Conservation (phyloP, 1,140 invertebrate species). For the Pollicipes pollicipes region DNA sequence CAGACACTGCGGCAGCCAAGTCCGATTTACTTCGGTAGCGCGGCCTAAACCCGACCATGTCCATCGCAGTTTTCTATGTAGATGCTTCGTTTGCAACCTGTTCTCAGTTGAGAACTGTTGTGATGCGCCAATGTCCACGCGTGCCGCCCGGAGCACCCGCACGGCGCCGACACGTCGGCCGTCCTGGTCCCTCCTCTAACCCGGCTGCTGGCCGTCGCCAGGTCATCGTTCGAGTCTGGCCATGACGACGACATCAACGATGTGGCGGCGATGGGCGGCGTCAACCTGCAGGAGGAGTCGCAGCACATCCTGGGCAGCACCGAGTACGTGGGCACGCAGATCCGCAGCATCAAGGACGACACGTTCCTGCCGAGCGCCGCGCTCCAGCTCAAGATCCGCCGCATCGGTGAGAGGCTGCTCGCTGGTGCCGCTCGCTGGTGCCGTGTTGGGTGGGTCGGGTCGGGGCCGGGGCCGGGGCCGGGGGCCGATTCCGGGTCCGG, state of each 20-base stretch:
- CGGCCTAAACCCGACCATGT: too few relatives aligned
- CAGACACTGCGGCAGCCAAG: too few relatives aligned
- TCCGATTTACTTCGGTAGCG: too few relatives aligned
- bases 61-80: too few relatives aligned
- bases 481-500: background rate
- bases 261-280: slow-evolving; percentile 96
- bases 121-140: too few relatives aligned
- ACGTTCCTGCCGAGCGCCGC: slow-evolving; percentile 60
- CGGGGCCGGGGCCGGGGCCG: background rate
- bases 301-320: slow-evolving; percentile 86
- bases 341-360: slow-evolving; percentile 89
- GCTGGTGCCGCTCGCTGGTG: slow-evolving; percentile 7
- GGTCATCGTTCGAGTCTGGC: background rate
- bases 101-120: too few relatives aligned
- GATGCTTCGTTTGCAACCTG: too few relatives aligned
- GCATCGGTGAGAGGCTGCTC: slow-evolving; percentile 13
- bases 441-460: background rate
- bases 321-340: slow-evolving; percentile 88
- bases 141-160: too few relatives aligned
- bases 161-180: too few relatives aligned
- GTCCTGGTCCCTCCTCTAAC: too few relatives aligned
- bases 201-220: background rate
- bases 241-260: slow-evolving; percentile 89
- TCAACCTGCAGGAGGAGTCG: slow-evolving; percentile 92
- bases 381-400: slow-evolving; percentile 49